Evolutionary conservation across 2,797 vertebrate species (phyloP).

Genomic region (Microctenopoma lineatum): DNA sequence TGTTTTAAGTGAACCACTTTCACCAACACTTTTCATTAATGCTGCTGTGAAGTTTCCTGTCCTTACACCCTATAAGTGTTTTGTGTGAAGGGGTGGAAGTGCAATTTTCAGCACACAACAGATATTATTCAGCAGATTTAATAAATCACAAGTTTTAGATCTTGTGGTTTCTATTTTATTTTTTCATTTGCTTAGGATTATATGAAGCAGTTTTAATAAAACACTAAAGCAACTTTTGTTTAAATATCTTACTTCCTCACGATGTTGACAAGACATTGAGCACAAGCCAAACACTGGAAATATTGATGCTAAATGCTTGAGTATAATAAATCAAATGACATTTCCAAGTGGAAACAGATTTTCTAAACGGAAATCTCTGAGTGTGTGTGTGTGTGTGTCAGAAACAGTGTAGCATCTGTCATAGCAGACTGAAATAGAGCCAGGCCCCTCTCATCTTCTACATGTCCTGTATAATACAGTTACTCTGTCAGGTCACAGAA

Average conservation of each 20-base stretch:
- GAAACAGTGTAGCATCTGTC: conserved; percentile 66
- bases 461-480: no score
- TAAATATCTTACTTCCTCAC: conserved; percentile 29
- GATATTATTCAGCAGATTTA: conserved; percentile 26
- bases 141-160: conserved; percentile 22
- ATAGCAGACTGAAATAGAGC: conserved; percentile 42
- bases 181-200: conserved; percentile 37
- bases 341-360: conserved; percentile 68
- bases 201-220: conserved; percentile 14
- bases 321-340: conserved; percentile 58
- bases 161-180: conserved; percentile 32
- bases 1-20: conserved; percentile 12
- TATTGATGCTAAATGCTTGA: conserved; percentile 52
- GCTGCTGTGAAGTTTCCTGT: conserved; percentile 28
- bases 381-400: conserved; percentile 43
- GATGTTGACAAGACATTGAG: conserved; percentile 33
- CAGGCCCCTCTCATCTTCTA: conserved; percentile 41
- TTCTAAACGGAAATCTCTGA: conserved; percentile 63
- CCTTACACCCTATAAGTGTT: conserved; percentile 28
- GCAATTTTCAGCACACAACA: conserved; percentile 15
- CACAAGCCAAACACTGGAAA: conserved; percentile 57
- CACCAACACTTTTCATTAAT: conserved; percentile 5
- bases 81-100: not conserved
- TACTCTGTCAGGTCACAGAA: conserved; percentile 8
- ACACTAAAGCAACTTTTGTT: not conserved